Percentiles rank a stretch among this genome's conserved stretches.
Evolutionary conservation across 2,113 vertebrate genomes (phyloP).

Genomic region (Synodontis membranacea): DNA sequence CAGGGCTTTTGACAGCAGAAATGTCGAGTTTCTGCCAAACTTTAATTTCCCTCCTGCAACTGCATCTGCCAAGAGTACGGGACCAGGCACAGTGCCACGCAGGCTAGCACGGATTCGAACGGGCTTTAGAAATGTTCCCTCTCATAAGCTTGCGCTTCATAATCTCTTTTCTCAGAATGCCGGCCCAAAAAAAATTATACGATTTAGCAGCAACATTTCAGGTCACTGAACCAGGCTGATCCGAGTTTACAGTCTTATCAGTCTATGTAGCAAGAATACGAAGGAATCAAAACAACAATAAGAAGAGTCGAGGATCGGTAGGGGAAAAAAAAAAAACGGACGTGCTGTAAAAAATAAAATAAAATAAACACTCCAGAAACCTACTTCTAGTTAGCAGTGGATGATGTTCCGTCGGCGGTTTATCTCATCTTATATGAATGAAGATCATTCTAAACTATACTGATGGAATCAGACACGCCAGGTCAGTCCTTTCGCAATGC

Average conservation of each 20-base stretch:
- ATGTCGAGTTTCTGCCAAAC: slow-evolving; percentile 56
- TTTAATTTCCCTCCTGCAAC: slow-evolving; percentile 63
- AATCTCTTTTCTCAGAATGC: slow-evolving; percentile 63
- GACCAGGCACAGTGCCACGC: slow-evolving; percentile 60
- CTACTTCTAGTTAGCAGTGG: not conserved
- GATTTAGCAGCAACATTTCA: slow-evolving; percentile 53
- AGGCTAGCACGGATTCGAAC: slow-evolving; percentile 65
- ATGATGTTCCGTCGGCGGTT: not conserved
- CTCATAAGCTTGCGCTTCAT: slow-evolving; percentile 64
- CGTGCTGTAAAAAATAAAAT: not conserved
- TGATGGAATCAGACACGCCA: not conserved
- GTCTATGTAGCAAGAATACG: slow-evolving; percentile 24
- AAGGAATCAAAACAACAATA: not conserved
- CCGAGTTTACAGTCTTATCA: slow-evolving; percentile 48
- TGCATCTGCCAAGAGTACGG: slow-evolving; percentile 47
- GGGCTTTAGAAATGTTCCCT: slow-evolving; percentile 65
- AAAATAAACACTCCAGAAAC: not conserved
- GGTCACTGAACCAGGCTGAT: slow-evolving; percentile 57
- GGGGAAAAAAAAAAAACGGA: slow-evolving; percentile 1
- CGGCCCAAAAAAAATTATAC: slow-evolving; percentile 59
- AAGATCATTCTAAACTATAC: not conserved
- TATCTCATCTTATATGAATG: not conserved
- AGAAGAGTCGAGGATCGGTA: not conserved
- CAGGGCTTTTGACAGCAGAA: slow-evolving; percentile 38
- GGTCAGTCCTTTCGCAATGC: not conserved